A percentile compares a stretch with the other conserved stretches of the same genome.
phyloP scores from a whole-genome alignment of 1,140 invertebrate genomes.

The Goniozus legneri region DNA sequence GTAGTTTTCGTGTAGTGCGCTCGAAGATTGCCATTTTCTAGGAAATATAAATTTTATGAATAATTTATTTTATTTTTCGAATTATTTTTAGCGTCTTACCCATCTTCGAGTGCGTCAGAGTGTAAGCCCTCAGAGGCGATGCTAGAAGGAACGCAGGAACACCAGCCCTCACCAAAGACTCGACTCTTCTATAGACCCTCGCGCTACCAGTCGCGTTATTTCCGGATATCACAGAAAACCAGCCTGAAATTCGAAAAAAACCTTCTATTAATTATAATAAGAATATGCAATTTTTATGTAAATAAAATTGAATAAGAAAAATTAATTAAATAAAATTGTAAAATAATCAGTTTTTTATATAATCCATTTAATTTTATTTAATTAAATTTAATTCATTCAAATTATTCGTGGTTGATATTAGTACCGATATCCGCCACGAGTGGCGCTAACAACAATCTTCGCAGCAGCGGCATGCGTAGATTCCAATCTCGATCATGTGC shows the following conservation, averaged over 20 bases:
- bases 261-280: too few species aligned
- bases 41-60: slow-evolving; percentile 12
- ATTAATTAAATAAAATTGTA: too few species aligned
- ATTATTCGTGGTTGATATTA: too few species aligned
- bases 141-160: slow-evolving; percentile 50
- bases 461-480: too few species aligned
- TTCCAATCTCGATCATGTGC: too few species aligned
- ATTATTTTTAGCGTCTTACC: slow-evolving; percentile 31
- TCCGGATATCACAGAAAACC: slow-evolving; percentile 56
- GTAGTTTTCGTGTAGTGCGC: slow-evolving; percentile 54
- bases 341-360: too few species aligned
- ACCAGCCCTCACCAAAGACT: slow-evolving; percentile 48
- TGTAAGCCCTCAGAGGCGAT: slow-evolving; percentile 48
- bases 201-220: slow-evolving; percentile 44
- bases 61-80: background rate
- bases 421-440: too few species aligned
- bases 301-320: too few species aligned
- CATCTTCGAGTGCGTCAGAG: slow-evolving; percentile 52
- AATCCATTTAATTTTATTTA: too few species aligned
- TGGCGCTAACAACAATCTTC: too few species aligned
- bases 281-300: too few species aligned
- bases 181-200: slow-evolving; percentile 47
- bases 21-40: slow-evolving; percentile 49
- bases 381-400: too few species aligned
- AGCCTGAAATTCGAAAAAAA: slow-evolving; percentile 39